Conservation (phyloP, 1,140 invertebrate genomes). For the Apis cerana region DNA sequence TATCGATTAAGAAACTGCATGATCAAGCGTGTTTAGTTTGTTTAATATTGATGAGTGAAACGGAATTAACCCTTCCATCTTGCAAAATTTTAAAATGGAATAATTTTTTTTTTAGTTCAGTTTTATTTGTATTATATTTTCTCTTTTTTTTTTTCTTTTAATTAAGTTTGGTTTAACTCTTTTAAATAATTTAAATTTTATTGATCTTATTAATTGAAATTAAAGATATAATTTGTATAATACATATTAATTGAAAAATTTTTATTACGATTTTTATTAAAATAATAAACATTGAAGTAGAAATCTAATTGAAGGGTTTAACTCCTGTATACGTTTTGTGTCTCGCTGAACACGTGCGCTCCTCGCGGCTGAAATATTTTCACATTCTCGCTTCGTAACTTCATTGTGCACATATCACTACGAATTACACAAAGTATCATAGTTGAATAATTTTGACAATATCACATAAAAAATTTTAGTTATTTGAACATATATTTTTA, state of each 20-base stretch:
- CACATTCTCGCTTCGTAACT: slow-evolving; percentile 50
- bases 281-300: not conserved
- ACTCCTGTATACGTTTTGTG: slow-evolving; percentile 12
- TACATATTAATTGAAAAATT: not conserved
- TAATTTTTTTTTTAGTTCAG: not conserved
- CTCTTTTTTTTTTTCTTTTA: not conserved
- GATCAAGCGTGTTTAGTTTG: slow-evolving; percentile 21
- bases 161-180: not conserved
- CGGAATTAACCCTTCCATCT: slow-evolving; percentile 17
- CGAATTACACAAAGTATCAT: slow-evolving; percentile 7
- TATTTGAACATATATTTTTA: slow-evolving; percentile 1
- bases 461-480: slow-evolving; percentile 8
- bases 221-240: not conserved
- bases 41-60: not conserved
- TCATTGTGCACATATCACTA: slow-evolving; percentile 49
- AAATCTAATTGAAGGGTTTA: slow-evolving; percentile 25
- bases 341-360: slow-evolving; percentile 60
- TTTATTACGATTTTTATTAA: not conserved
- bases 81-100: not conserved
- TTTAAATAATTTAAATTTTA: not conserved
- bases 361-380: slow-evolving; percentile 33
- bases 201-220: not conserved
- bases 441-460: not conserved
- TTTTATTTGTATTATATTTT: not conserved
- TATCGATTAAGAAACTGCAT: slow-evolving; percentile 28